phyloP scores from a whole-genome alignment of 2,888 invertebrate species.

The Athetis lepigone region DNA sequence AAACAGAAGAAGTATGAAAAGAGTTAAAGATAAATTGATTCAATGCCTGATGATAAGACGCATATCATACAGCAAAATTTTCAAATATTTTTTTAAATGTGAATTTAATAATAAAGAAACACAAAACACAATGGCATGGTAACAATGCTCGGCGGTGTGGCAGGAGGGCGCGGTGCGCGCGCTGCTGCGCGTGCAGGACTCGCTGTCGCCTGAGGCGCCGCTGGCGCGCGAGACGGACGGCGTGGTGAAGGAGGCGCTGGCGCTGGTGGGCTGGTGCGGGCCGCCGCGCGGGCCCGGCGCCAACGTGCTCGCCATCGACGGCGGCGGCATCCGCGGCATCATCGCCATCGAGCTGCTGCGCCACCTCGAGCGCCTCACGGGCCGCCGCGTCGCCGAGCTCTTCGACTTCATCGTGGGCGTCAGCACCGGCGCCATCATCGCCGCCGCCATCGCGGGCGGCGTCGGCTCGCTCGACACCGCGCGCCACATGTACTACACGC shows the following conservation, averaged over 20 bases:
- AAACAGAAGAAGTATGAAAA: too few relatives aligned
- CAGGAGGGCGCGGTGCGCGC: conserved; percentile 93
- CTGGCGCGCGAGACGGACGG: conserved; percentile 72
- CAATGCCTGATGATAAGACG: too few relatives aligned
- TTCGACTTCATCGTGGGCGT: conserved; percentile 97
- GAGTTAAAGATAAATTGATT: too few relatives aligned
- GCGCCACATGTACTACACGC: conserved; percentile 81
- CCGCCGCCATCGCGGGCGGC: conserved; percentile 92
- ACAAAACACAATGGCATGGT: too few relatives aligned
- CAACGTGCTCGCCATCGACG: conserved; percentile 96
- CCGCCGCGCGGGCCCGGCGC: conserved; percentile 94
- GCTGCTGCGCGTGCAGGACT: conserved; percentile 90
- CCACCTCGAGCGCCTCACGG: conserved; percentile 93
- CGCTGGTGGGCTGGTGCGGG: conserved; percentile 93
- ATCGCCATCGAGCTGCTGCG: conserved; percentile 95
- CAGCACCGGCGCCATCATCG: conserved; percentile 95
- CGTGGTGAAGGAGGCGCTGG: conserved; percentile 86
- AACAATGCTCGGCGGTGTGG: too few relatives aligned
- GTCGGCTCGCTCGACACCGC: conserved; percentile 82
- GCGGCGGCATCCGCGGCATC: conserved; percentile 97
- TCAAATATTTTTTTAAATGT: too few relatives aligned
- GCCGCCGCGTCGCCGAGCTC: conserved; percentile 92
- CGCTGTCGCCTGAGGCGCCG: conserved; percentile 73
- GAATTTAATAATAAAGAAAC: too few relatives aligned
- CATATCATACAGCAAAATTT: too few relatives aligned